These are phyloP conservation scores for Ypsolopha scabrella DNA, from an alignment of 2,888 invertebrate species.

Conservation along the genomic window DNA sequence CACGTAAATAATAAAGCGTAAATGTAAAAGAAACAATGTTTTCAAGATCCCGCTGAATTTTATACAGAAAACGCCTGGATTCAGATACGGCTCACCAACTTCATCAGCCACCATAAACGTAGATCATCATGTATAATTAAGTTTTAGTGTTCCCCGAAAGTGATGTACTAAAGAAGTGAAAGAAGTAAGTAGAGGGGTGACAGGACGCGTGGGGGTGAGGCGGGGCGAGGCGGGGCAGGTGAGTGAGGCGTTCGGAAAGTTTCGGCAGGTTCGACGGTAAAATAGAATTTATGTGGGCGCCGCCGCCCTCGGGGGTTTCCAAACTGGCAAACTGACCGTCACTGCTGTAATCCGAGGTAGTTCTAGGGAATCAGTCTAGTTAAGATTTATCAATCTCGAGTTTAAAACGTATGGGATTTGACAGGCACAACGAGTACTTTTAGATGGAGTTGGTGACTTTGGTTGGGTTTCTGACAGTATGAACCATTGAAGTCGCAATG, in stretches of 20 bases:
- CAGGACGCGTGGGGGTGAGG: slow-evolving; percentile 28
- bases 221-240: slow-evolving; percentile 19
- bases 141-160: slow-evolving; percentile 37
- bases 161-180: slow-evolving; percentile 51
- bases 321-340: background rate
- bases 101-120: slow-evolving; percentile 6
- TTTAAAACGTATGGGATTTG: too few species aligned
- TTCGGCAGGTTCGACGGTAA: slow-evolving; percentile 59
- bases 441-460: too few species aligned
- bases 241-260: slow-evolving; percentile 56
- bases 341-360: background rate
- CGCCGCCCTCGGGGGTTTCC: slow-evolving; percentile 14
- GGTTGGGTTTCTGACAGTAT: too few species aligned
- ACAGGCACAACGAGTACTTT: too few species aligned
- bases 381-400: too few species aligned
- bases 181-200: slow-evolving; percentile 45
- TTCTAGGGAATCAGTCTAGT: background rate
- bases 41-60: too few species aligned
- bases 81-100: too few species aligned
- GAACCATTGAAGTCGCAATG: too few species aligned
- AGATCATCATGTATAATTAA: slow-evolving; percentile 25
- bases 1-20: too few species aligned
- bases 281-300: slow-evolving; percentile 58
- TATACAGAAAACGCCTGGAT: too few species aligned
- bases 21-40: too few species aligned